These are phyloP conservation scores for Drosophila kikkawai DNA, from an alignment of 1,140 invertebrate species.

Conservation along the genomic window DNA sequence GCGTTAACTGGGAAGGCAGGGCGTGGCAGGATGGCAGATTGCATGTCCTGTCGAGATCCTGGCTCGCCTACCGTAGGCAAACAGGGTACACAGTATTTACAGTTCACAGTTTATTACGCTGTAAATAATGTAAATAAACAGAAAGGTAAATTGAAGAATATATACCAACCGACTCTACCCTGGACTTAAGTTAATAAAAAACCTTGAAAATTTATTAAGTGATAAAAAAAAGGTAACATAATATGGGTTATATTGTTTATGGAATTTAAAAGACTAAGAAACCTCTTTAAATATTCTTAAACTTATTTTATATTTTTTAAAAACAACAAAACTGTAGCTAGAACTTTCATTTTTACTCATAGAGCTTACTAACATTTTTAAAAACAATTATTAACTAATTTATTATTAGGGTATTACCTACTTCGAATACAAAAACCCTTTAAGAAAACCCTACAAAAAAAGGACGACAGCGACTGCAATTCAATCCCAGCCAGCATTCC, in stretches of 20 bases:
- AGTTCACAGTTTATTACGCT: conserved; percentile 64
- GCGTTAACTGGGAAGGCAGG: conserved; percentile 23
- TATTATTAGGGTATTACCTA: background rate
- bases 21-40: conserved; percentile 14
- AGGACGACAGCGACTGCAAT: conserved; percentile 13
- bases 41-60: conserved; percentile 35
- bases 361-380: too few relatives aligned
- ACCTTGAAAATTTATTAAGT: too few relatives aligned
- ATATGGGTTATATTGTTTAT: background rate
- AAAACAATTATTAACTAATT: too few relatives aligned
- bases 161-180: background rate
- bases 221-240: too few relatives aligned
- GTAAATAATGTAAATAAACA: conserved; percentile 68
- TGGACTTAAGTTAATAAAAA: background rate
- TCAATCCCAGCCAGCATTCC: conserved; percentile 40
- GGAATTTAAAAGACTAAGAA: too few relatives aligned
- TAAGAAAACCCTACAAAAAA: background rate
- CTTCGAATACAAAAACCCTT: background rate
- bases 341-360: background rate
- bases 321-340: background rate
- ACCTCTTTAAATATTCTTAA: background rate
- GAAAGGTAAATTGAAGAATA: background rate
- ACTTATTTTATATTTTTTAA: background rate
- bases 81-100: conserved; percentile 44
- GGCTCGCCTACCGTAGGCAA: conserved; percentile 39